Evolutionary conservation across 2,888 invertebrate species (phyloP).

Genomic region (Standfussiana lucernea): DNA sequence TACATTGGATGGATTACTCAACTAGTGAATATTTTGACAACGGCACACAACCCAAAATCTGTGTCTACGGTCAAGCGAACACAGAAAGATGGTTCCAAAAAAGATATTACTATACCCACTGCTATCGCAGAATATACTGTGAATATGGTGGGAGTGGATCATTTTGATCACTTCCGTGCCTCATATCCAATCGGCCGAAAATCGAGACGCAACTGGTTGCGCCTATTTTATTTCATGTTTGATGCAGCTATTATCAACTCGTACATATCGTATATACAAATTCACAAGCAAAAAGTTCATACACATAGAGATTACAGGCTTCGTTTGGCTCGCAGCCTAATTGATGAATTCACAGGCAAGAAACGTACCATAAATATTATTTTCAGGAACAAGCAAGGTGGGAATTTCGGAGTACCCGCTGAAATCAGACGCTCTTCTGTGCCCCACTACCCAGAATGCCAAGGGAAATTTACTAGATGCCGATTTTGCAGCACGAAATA

Average conservation of each 20-base stretch:
- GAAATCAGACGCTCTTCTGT: too few species aligned
- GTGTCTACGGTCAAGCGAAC: slow-evolving; percentile 16
- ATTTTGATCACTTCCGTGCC: slow-evolving; percentile 6
- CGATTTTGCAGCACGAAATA: slow-evolving; percentile 53
- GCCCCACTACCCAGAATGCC: slow-evolving; percentile 26
- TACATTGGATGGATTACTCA: slow-evolving; percentile 37
- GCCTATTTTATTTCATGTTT: slow-evolving; percentile 58
- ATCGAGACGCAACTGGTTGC: slow-evolving; percentile 33
- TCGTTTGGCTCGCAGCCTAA: too few species aligned
- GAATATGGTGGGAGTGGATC: slow-evolving; percentile 3
- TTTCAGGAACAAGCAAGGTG: too few species aligned
- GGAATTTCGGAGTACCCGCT: too few species aligned
- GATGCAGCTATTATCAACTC: too few species aligned
- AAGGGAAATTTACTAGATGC: slow-evolving; percentile 48
- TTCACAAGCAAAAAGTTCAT: too few species aligned
- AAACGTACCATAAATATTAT: too few species aligned
- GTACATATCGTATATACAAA: too few species aligned
- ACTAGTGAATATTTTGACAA: slow-evolving; percentile 24
- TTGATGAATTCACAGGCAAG: too few species aligned
- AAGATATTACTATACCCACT: slow-evolving; percentile 7
- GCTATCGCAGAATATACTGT: slow-evolving; percentile 34
- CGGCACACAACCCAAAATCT: slow-evolving; percentile 24
- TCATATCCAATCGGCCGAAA: slow-evolving; percentile 18
- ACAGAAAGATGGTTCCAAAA: slow-evolving; percentile 20
- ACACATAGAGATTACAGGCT: too few species aligned